Base-by-base conservation (phyloP, 64 coral and sea anemone species). In the Montipora efflorescens region DNA sequence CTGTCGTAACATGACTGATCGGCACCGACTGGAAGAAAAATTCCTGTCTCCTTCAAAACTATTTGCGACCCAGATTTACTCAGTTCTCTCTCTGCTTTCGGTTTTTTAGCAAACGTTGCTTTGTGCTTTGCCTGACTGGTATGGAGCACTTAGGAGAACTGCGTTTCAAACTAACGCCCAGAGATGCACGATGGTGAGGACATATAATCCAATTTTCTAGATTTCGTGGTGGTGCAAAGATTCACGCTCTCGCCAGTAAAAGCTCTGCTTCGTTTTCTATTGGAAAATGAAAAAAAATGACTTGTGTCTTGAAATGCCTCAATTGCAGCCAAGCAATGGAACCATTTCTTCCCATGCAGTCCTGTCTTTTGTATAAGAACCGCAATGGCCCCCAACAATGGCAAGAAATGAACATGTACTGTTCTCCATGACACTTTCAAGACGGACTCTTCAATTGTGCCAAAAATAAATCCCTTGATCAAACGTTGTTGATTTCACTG, bases 301-400 rank as follows among this genome's bases (percentile, higher is more conserved):
- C 47, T 76, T 76, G 46, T 77, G 28, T 1, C 1, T 36, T 36
- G 28, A 36, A 36, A 36, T 36, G 28, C 28, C 28, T 45, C 72
- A 47, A 10, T 74, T 8, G 21, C 87, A 89, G 48, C 16, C 55
- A 89, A 64, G 66, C 52, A 55, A 10, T 7, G 71, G 70, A 86
- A 86, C 8, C 19, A 45, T 86, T 61, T 20, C 46, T 4, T 2
- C 62, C 14, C 0, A 76, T 75, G 9, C 43, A 61, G 21, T 74
- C 51, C 45, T 74, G 36, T 75, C 72, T 76, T 55, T 55, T 3
- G 52, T 7, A 55, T 55, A 5, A 10, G 52, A 55, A 62, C 84
- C 61, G 52, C 64, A 88, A 14, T 75, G 66, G 73, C 84, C 84
- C 49, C 68, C 84, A 74, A 88, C 84, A 88, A 88, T 70, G 18